phyloP scores from a whole-genome alignment of 2,797 vertebrate species.

The Sciurus carolinensis region DNA sequence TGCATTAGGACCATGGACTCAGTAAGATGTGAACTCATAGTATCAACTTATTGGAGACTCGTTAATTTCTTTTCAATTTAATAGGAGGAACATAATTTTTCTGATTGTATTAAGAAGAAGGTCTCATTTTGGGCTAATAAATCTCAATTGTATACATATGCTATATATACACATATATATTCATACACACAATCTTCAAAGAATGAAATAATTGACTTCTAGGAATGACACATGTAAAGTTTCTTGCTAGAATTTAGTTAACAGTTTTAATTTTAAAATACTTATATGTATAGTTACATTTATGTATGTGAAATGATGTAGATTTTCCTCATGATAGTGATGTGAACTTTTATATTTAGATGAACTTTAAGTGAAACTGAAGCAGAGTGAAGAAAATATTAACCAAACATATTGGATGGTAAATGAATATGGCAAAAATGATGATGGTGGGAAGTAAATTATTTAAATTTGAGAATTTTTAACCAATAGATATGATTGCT shows the following conservation, averaged over 20 bases:
- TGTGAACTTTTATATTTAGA: neutral
- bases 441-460: neutral
- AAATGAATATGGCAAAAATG: conserved; percentile 19
- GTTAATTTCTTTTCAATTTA: neutral
- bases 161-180: neutral
- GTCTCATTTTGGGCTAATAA: neutral
- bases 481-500: neutral
- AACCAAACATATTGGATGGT: neutral
- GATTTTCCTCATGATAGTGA: neutral
- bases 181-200: neutral
- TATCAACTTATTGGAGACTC: neutral
- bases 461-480: neutral
- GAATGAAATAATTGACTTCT: neutral
- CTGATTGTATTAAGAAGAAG: conserved; percentile 17
- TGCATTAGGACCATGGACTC: neutral
- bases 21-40: neutral
- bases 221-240: neutral
- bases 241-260: conserved; percentile 31
- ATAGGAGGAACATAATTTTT: neutral
- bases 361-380: conserved; percentile 3
- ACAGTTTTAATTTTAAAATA: neutral
- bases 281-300: neutral
- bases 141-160: neutral
- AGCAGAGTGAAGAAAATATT: neutral
- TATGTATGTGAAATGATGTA: neutral